A percentile compares a stretch with the other conserved stretches of the same genome.
phyloP scores from a whole-genome alignment of 2,888 invertebrate genomes.

The Diplazon laetatorius region DNA sequence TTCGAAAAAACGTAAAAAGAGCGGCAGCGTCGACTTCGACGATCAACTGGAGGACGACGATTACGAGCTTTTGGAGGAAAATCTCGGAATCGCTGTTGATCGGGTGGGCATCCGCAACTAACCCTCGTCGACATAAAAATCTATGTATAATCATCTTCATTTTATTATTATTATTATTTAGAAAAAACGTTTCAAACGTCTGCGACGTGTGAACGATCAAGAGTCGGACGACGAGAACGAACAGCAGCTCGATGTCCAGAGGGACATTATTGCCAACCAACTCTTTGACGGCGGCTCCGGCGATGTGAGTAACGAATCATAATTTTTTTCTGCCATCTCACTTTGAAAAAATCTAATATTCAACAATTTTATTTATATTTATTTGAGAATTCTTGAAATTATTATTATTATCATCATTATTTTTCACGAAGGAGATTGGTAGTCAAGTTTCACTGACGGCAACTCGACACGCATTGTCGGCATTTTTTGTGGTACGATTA shows the following conservation, averaged over 20 bases:
- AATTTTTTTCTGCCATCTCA: background rate
- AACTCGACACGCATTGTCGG: background rate
- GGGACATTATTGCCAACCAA: conserved; percentile 95
- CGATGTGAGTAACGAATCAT: conserved; percentile 86
- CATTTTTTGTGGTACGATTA: background rate
- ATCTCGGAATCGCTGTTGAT: conserved; percentile 96
- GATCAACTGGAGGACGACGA: conserved; percentile 98
- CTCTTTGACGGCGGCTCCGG: conserved; percentile 93
- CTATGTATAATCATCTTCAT: conserved; percentile 22
- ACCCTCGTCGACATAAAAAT: background rate
- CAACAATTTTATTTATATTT: background rate
- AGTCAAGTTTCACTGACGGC: background rate
- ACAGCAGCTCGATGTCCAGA: conserved; percentile 89
- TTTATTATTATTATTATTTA: conserved; percentile 76
- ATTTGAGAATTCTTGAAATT: too few relatives aligned
- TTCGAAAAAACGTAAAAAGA: conserved; percentile 88
- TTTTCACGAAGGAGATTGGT: background rate
- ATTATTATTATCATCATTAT: too few relatives aligned
- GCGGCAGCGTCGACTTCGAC: conserved; percentile 92
- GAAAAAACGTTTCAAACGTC: conserved; percentile 94
- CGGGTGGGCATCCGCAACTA: conserved; percentile 85
- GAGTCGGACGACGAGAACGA: conserved; percentile 94
- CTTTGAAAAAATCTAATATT: background rate
- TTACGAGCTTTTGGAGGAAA: conserved; percentile 97
- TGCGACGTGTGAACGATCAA: conserved; percentile 93